These are phyloP conservation scores for Loriculus beryllinus DNA, from an alignment of 2,797 vertebrate species.

Conservation along the genomic window DNA sequence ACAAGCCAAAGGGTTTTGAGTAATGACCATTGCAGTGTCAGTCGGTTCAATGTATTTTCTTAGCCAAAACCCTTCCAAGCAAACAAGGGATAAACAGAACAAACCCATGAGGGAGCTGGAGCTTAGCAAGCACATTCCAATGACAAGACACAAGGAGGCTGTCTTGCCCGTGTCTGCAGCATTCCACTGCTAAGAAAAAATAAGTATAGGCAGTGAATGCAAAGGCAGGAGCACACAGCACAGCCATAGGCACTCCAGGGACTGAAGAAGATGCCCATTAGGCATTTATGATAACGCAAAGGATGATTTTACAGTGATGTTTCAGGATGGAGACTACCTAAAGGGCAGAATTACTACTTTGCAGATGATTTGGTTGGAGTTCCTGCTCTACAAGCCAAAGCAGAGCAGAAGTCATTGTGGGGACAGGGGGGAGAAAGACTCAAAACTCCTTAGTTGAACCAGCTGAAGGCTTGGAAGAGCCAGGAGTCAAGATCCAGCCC, in stretches of 20 bases:
- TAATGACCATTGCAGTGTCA: accelerated
- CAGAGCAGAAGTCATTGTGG: accelerated
- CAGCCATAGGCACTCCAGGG: accelerated
- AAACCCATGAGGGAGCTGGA: background rate
- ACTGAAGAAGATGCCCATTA: background rate
- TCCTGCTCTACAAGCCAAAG: background rate
- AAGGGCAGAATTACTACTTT: background rate
- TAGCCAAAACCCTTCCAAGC: background rate
- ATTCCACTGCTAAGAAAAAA: background rate
- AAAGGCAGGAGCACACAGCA: accelerated
- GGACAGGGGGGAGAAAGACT: too few relatives aligned
- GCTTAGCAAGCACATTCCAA: background rate
- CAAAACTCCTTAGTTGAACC: background rate
- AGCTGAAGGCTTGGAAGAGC: background rate
- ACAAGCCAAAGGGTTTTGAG: background rate
- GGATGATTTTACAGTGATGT: background rate
- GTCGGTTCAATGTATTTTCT: background rate
- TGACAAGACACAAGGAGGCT: constrained; percentile 40
- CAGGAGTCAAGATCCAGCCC: accelerated
- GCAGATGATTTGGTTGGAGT: background rate
- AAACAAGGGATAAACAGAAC: background rate
- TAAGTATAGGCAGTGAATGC: background rate
- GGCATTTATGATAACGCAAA: background rate
- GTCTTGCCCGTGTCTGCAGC: constrained; percentile 33
- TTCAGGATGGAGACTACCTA: background rate